Evolutionary conservation across 2,113 vertebrate species (phyloP).

Genomic region (Neolamprologus cancellatus): DNA sequence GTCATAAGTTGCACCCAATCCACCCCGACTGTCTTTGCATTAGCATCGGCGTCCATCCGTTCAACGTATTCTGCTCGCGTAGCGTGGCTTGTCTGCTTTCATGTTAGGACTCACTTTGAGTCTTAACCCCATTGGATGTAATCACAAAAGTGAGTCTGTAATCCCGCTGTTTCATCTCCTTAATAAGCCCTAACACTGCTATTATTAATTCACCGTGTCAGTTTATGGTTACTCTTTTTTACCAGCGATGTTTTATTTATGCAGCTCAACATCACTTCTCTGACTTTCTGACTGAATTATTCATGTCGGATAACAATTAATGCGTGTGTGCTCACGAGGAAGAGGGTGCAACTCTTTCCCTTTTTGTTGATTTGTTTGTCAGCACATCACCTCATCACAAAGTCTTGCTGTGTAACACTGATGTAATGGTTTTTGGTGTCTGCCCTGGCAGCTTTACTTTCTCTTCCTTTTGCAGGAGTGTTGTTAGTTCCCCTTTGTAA

Average conservation of each 20-base stretch:
- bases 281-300: constrained; percentile 55
- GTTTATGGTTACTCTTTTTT: constrained; percentile 38
- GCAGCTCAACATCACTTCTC: constrained; percentile 31
- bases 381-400: constrained; percentile 7
- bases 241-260: constrained; percentile 58
- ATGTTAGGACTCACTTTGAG: neutral
- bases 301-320: constrained; percentile 54
- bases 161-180: constrained; percentile 35
- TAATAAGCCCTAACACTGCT: constrained; percentile 19
- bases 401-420: neutral
- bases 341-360: neutral
- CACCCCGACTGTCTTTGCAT: neutral
- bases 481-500: neutral
- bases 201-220: constrained; percentile 52
- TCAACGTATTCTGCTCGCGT: neutral
- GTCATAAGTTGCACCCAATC: neutral
- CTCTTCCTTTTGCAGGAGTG: neutral
- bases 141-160: constrained; percentile 22
- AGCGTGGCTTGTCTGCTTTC: neutral
- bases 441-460: too few species aligned
- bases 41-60: neutral
- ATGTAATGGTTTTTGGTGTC: neutral
- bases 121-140: constrained; percentile 3
- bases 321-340: neutral
- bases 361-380: constrained; percentile 21